These are phyloP conservation scores for Drosophila helvetica DNA, from an alignment of 2,888 invertebrate species.

Conservation along the genomic window DNA sequence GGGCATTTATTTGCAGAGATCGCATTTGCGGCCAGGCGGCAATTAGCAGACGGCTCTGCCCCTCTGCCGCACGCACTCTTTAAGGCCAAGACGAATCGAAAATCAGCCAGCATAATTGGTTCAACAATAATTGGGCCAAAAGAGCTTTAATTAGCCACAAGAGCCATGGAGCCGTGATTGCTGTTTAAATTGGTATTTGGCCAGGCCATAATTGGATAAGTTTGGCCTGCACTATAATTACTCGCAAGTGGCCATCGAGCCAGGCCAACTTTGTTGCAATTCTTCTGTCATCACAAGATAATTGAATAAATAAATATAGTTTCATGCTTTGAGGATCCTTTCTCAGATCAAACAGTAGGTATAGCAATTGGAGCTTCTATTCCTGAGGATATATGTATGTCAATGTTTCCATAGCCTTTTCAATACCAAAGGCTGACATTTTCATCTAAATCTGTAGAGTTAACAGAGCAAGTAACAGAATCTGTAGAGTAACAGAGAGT, in stretches of 20 bases:
- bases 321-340: not conserved
- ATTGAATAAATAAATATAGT: not conserved
- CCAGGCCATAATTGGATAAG: constrained; percentile 16
- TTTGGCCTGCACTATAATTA: constrained; percentile 24
- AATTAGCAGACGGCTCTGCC: constrained; percentile 29
- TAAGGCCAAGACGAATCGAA: constrained; percentile 29
- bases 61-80: not conserved
- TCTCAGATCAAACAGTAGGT: no score
- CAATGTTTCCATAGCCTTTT: no score
- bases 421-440: no score
- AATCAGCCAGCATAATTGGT: constrained; percentile 16
- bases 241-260: constrained; percentile 11
- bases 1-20: constrained; percentile 35
- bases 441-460: no score
- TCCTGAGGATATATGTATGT: no score
- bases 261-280: constrained; percentile 19
- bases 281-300: not conserved
- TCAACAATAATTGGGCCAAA: constrained; percentile 24
- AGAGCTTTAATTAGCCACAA: constrained; percentile 16
- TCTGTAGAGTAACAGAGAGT: no score
- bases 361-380: no score
- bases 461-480: no score
- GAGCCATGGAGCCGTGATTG: constrained; percentile 18
- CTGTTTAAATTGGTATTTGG: constrained; percentile 22
- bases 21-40: constrained; percentile 42